Conservation (phyloP, 2,797 vertebrate species). For the Pangasius djambal region DNA sequence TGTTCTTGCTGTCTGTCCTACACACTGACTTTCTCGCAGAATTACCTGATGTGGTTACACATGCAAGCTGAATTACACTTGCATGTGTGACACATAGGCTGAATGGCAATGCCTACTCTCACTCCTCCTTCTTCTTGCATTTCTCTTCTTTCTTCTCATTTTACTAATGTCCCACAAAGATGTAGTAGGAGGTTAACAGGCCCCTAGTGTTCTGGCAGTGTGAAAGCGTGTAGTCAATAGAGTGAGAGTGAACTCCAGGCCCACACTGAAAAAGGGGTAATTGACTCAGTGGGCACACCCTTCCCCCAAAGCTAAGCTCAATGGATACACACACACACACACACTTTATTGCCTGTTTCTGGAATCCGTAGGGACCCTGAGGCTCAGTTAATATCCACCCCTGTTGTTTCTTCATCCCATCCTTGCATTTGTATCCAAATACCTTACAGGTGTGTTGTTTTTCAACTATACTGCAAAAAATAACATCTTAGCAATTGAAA, state of each 20-base stretch:
- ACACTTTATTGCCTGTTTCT: neutral
- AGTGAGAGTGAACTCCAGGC: constrained; percentile 2
- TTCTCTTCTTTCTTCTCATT: neutral
- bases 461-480: neutral
- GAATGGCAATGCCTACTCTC: constrained; percentile 5
- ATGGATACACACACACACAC: neutral
- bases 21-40: neutral
- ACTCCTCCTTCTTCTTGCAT: neutral
- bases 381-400: neutral
- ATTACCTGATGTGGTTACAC: neutral
- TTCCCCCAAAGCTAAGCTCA: constrained; percentile 11
- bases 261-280: constrained; percentile 24
- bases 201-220: constrained; percentile 21
- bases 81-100: neutral
- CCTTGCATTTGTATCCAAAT: neutral
- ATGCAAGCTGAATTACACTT: neutral
- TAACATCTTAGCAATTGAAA: neutral
- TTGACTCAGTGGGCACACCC: constrained; percentile 24
- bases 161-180: constrained; percentile 7
- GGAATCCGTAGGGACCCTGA: neutral
- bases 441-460: neutral
- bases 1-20: constrained; percentile 1
- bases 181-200: constrained; percentile 32
- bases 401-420: neutral
- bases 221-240: constrained; percentile 33